These are phyloP conservation scores for Theonella swinhoei DNA, from an alignment of 37 sponge, comb jelly and placozoan genomes.

Conservation along the genomic window DNA sequence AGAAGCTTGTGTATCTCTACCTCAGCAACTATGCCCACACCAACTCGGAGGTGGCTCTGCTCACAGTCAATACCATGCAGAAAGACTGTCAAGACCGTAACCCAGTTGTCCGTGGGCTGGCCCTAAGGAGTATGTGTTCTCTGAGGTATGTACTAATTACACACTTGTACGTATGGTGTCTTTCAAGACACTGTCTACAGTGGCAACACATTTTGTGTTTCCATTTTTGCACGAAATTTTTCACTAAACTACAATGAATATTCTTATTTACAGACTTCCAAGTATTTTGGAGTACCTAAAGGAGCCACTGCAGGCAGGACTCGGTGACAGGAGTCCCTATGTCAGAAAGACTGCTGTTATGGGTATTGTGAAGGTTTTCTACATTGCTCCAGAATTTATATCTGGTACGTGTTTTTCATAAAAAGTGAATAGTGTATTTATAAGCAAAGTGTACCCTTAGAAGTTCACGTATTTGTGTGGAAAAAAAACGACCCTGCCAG, in stretches of 20 bases:
- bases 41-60: conserved; percentile 86
- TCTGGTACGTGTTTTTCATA: conserved; percentile 39
- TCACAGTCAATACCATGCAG: conserved; percentile 88
- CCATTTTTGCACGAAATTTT: background rate
- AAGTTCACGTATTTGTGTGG: too few relatives aligned
- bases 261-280: conserved; percentile 56
- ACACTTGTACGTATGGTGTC: background rate
- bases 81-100: conserved; percentile 90
- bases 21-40: conserved; percentile 89
- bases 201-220: background rate
- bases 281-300: conserved; percentile 88
- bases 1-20: conserved; percentile 96
- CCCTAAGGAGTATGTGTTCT: conserved; percentile 90
- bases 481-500: conserved; percentile 72
- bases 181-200: background rate
- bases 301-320: conserved; percentile 84
- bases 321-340: conserved; percentile 88
- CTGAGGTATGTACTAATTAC: conserved; percentile 67
- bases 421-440: background rate
- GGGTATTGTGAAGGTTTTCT: conserved; percentile 90
- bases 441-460: too few relatives aligned
- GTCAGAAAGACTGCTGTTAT: conserved; percentile 94
- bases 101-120: conserved; percentile 88
- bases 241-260: background rate
- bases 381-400: conserved; percentile 77